phyloP scores from a whole-genome alignment of 1,140 invertebrate genomes.

The Eriocheir sinensis region DNA sequence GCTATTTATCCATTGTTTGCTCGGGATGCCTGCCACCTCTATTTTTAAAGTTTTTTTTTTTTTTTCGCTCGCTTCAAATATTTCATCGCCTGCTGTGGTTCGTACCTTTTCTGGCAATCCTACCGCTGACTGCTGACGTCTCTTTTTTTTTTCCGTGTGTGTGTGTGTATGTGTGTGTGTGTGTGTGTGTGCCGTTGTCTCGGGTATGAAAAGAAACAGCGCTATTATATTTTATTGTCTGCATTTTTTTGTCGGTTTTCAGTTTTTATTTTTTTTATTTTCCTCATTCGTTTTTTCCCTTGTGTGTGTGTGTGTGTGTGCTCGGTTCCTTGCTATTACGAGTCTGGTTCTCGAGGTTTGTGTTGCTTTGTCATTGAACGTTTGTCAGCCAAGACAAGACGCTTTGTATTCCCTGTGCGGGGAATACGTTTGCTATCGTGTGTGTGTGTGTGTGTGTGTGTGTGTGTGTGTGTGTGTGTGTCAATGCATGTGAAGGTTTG shows the following conservation, averaged over 20 bases:
- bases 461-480: conserved; percentile 32
- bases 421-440: neutral
- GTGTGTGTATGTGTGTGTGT: neutral
- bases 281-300: neutral
- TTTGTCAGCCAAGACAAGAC: too few species aligned
- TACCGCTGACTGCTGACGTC: too few species aligned
- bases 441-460: conserved; percentile 13
- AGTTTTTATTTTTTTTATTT: neutral
- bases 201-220: too few species aligned
- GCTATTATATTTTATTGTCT: too few species aligned
- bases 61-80: neutral
- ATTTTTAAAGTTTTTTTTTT: neutral
- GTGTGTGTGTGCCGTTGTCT: neutral
- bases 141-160: neutral
- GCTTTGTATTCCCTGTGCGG: too few species aligned
- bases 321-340: neutral
- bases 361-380: too few species aligned
- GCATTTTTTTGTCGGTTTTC: neutral
- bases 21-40: neutral
- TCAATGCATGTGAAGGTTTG: too few species aligned
- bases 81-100: neutral
- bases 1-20: neutral
- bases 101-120: too few species aligned
- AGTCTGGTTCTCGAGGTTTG: neutral
- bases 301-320: neutral